A percentile compares a stretch with the other conserved stretches of the same genome.
Evolutionary conservation across 1,140 invertebrate species (phyloP).

Genomic region (Bombus consobrinus): DNA sequence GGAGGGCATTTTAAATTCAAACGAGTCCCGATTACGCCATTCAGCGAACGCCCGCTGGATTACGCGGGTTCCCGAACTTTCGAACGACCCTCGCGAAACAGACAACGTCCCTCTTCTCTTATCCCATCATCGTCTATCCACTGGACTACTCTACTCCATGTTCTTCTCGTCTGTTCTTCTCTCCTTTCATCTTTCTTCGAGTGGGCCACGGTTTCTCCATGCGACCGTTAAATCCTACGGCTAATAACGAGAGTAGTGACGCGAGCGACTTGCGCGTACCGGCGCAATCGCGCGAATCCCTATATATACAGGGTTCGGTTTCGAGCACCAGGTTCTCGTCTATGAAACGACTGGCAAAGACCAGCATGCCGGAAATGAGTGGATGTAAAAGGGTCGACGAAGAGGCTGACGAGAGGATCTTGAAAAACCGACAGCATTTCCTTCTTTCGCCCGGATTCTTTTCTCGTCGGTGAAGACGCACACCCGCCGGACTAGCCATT

Average conservation of each 20-base stretch:
- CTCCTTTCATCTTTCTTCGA: background rate
- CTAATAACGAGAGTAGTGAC: slow-evolving; percentile 9
- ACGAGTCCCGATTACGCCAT: slow-evolving; percentile 49
- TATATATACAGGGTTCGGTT: background rate
- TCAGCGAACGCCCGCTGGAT: slow-evolving; percentile 38
- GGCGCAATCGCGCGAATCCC: slow-evolving; percentile 6
- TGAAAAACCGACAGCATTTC: slow-evolving; percentile 33
- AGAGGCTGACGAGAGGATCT: slow-evolving; percentile 38
- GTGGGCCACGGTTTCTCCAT: background rate
- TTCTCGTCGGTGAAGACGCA: background rate
- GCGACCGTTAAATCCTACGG: slow-evolving; percentile 4
- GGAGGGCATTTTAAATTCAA: slow-evolving; percentile 47
- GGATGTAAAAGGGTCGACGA: slow-evolving; percentile 34
- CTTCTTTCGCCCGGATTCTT: slow-evolving; percentile 12
- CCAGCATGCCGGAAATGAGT: slow-evolving; percentile 22
- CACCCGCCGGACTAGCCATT: background rate
- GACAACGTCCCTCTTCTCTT: background rate
- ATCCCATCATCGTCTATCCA: background rate
- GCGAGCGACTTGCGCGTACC: background rate
- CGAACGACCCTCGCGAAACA: slow-evolving; percentile 13
- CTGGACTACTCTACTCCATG: no score
- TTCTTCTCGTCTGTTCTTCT: background rate
- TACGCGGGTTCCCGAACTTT: slow-evolving; percentile 36
- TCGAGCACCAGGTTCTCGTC: slow-evolving; percentile 3
- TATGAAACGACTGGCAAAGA: slow-evolving; percentile 42